Evolutionary conservation across 2,888 invertebrate genomes (phyloP), one percentile per base, ranked within the genome.

Genomic region (Lepidocyrtinus sp.): DNA sequence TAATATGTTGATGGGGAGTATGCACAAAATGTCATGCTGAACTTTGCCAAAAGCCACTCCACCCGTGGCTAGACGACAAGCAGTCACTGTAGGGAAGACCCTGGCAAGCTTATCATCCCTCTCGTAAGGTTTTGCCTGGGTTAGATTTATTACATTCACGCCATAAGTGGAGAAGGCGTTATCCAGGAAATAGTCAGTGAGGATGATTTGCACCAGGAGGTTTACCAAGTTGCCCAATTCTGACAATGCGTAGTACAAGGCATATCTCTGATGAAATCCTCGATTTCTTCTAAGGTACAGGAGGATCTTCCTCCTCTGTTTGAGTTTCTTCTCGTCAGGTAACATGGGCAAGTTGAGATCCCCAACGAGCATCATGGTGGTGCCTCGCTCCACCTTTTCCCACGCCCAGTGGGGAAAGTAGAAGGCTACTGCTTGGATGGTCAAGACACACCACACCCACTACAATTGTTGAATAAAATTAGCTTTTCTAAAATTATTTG

Each of bases 381-480:
- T 79, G 5, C 82, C 83, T 0, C 82, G 46, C 22, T 84, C 84
- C 15, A 75, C 68, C 72, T 84, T 83, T 64, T 84, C 83, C 84
- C 84, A 83, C 1, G 79, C 71, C 82, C 83, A 84, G 62, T 82
- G 83, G 19, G 84, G 84, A 21, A 83, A 81, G 70, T 82, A 84
- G 75, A 88, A 88, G 70, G 86, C 70, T 12, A 87, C 74, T 2
- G 87, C 88, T 82, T 88, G 88, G 9, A 61, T 24, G 0, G 83
- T 67, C 0, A 84, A 65, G 1, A 84, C 76, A 27, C 75, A 78
- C 82, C 78, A 74, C 36, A 36, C 36, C 36, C 36, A 36, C 36
- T n/a, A n/a, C n/a, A n/a, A n/a, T n/a, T n/a, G n/a, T n/a, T n/a
- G n/a, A n/a, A n/a, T n/a, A n/a, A n/a, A n/a, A n/a, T n/a, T n/a